phyloP scores from a whole-genome alignment of 2,888 invertebrate species.

The Agelastica alni region DNA sequence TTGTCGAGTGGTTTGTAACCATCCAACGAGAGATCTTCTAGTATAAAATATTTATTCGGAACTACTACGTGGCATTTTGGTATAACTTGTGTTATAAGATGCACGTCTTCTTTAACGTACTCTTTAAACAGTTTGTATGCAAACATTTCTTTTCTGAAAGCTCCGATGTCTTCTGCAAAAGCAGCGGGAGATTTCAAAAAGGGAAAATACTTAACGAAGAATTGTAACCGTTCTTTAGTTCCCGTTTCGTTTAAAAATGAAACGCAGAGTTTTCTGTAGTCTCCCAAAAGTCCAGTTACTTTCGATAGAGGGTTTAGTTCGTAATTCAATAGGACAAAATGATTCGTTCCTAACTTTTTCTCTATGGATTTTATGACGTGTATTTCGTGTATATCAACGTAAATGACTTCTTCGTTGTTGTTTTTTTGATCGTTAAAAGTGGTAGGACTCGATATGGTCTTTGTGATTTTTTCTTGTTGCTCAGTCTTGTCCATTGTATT shows the following conservation, averaged over 20 bases:
- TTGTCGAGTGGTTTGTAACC: constrained; percentile 46
- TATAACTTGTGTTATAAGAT: constrained; percentile 43
- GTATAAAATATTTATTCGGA: constrained; percentile 47
- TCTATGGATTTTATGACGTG: constrained; percentile 30
- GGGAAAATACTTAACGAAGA: constrained; percentile 48
- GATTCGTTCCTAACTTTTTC: constrained; percentile 31
- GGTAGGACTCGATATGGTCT: no score
- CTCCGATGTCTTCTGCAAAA: constrained; percentile 44
- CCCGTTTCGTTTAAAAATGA: constrained; percentile 31
- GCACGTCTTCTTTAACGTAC: constrained; percentile 32
- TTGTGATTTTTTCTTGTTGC: no score
- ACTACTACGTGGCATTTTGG: constrained; percentile 49
- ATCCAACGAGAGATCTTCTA: constrained; percentile 53
- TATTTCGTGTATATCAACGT: constrained; percentile 27
- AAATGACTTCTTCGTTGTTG: constrained; percentile 1
- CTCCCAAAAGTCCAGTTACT: constrained; percentile 44
- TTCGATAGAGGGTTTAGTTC: constrained; percentile 31
- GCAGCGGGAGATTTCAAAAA: constrained; percentile 34
- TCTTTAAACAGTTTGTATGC: constrained; percentile 40
- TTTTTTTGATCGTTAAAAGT: no score
- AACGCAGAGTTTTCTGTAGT: constrained; percentile 41
- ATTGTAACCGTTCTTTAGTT: constrained; percentile 31
- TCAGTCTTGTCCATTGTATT: no score
- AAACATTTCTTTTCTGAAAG: constrained; percentile 45
- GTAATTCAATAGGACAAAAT: constrained; percentile 35